Conservation (phyloP, 2,113 vertebrate genomes). For the Myodes glareolus region DNA sequence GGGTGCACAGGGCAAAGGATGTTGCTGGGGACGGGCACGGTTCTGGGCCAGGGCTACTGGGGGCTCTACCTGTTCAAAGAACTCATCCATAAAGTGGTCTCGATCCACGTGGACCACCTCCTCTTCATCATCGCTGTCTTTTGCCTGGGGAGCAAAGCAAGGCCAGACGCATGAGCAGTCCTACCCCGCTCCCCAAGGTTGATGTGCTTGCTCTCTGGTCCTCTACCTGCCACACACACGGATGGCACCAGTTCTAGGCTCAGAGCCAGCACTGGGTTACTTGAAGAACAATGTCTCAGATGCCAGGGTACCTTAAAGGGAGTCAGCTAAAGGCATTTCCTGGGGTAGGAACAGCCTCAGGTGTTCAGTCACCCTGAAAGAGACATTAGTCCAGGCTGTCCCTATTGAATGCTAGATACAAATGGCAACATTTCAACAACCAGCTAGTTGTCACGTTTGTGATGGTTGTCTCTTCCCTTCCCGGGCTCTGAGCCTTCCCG, state of each 20-base stretch:
- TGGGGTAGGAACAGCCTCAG: neutral
- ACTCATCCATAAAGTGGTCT: constrained; percentile 97
- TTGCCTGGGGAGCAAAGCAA: constrained; percentile 86
- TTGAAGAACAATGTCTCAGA: neutral
- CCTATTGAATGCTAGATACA: neutral
- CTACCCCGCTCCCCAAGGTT: neutral
- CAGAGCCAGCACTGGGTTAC: neutral
- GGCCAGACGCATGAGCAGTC: neutral
- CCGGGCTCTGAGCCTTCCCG: neutral
- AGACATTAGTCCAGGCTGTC: neutral
- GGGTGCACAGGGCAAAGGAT: neutral
- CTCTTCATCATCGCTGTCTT: constrained; percentile 97
- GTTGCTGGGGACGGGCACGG: neutral
- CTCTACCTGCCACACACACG: neutral
- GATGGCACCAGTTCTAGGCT: neutral
- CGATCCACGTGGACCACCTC: constrained; percentile 95
- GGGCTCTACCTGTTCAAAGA: constrained; percentile 93
- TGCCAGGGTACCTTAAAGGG: neutral
- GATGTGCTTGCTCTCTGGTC: neutral
- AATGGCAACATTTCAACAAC: neutral
- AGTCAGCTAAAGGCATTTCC: neutral
- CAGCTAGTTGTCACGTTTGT: neutral
- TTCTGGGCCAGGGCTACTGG: neutral
- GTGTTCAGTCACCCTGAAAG: neutral
- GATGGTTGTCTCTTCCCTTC: neutral